Conservation (phyloP, 2,113 vertebrate species). For the Bettongia penicillata region DNA sequence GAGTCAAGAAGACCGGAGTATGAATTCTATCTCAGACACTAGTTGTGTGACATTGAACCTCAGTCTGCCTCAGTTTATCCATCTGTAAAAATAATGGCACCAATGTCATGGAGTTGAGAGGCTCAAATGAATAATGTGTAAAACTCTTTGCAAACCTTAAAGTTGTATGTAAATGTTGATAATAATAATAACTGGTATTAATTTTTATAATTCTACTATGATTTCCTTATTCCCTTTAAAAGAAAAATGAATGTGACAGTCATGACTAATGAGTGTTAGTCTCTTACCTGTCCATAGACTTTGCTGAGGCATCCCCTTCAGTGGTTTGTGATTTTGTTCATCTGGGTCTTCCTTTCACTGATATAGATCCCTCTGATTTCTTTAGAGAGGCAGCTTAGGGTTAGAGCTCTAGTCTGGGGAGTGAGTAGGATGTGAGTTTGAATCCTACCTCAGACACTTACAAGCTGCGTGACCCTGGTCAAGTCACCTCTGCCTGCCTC, state of each 20-base stretch:
- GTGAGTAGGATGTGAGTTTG: not conserved
- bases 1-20: no score
- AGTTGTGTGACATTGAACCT: no score
- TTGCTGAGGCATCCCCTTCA: not conserved
- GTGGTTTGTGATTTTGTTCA: not conserved
- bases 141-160: no score
- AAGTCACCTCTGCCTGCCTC: not conserved
- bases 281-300: no score
- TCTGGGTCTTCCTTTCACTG: not conserved
- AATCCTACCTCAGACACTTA: not conserved
- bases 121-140: no score
- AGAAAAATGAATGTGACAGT: not conserved
- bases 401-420: no score
- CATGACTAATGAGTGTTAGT: no score
- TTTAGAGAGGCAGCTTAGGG: not conserved
- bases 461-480: not conserved
- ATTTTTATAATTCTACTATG: accelerated
- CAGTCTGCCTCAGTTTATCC: not conserved
- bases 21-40: no score
- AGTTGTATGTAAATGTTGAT: not conserved
- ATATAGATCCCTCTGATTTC: not conserved
- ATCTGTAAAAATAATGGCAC: not conserved
- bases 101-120: no score
- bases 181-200: not conserved
- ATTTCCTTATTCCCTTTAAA: not conserved